These are phyloP conservation scores for Bursaphelenchus mucronatus DNA, from an alignment of 1,140 invertebrate genomes.

Conservation along the genomic window DNA sequence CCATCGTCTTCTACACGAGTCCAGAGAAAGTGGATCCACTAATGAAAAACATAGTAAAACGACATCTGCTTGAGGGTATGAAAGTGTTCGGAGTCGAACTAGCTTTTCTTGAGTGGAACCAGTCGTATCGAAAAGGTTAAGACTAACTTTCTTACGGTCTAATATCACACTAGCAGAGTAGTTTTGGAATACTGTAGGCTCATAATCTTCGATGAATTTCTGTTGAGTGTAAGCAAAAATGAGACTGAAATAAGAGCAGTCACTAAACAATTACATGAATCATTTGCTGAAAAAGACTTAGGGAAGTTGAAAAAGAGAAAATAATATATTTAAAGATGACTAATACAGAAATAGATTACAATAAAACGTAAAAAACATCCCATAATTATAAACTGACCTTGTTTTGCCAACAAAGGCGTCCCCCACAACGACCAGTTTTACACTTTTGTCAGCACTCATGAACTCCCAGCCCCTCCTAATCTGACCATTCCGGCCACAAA, in stretches of 20 bases:
- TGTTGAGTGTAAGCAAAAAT: conserved; percentile 24
- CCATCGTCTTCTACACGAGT: conserved; percentile 19
- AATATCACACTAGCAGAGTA: conserved; percentile 6
- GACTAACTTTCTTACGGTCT: conserved; percentile 8
- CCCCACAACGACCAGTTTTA: conserved; percentile 27
- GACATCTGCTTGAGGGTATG: conserved; percentile 18
- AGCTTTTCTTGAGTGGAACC: conserved; percentile 15
- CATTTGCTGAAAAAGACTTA: too few species aligned
- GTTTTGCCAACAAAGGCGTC: conserved; percentile 26
- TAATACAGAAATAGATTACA: too few species aligned
- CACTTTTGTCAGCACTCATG: conserved; percentile 1
- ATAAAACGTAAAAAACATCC: too few species aligned
- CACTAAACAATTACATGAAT: conserved; percentile 8
- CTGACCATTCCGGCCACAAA: too few species aligned
- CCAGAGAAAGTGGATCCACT: conserved; percentile 9
- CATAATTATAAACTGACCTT: conserved; percentile 13
- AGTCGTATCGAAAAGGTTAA: conserved; percentile 24
- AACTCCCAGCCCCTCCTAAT: too few species aligned
- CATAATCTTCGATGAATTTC: conserved; percentile 18
- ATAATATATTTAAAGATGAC: too few species aligned
- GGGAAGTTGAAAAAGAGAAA: too few species aligned
- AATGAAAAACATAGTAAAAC: conserved; percentile 28
- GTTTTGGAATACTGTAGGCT: conserved; percentile 21
- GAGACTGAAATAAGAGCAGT: conserved; percentile 19
- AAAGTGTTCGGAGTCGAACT: conserved; percentile 9